phyloP scores from a whole-genome alignment of 2,113 vertebrate genomes.

The Chaetura pelagica region DNA sequence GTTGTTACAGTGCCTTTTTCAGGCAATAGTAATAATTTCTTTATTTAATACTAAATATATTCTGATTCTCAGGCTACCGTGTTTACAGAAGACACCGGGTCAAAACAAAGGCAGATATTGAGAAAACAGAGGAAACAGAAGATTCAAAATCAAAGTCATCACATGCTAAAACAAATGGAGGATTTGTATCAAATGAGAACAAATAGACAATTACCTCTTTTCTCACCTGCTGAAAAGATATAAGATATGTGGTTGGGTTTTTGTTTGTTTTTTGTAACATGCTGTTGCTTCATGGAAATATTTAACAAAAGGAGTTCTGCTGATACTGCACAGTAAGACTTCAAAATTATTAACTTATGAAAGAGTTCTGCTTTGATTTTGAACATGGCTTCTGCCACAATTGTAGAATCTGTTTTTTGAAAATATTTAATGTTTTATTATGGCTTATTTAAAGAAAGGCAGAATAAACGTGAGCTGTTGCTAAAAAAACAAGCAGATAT shows the following conservation, averaged over 20 bases:
- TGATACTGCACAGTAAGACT: background rate
- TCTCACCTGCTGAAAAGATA: background rate
- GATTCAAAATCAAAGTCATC: conserved; percentile 1
- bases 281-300: background rate
- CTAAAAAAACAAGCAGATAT: background rate
- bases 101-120: conserved; percentile 9
- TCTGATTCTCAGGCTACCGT: conserved; percentile 78
- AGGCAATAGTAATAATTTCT: background rate
- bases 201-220: background rate
- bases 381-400: background rate
- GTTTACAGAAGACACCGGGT: conserved; percentile 55
- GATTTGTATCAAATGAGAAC: conserved; percentile 73
- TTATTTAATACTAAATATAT: conserved; percentile 19
- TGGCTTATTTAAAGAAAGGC: background rate
- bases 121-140: background rate
- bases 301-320: background rate
- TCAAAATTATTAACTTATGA: background rate
- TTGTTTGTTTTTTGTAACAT: background rate
- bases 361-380: conserved; percentile 21
- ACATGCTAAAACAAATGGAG: conserved; percentile 70
- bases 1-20: background rate
- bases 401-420: background rate
- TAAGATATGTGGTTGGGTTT: background rate
- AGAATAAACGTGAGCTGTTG: background rate
- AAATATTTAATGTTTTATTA: background rate